Percentiles rank a stretch among this genome's conserved stretches.
These are phyloP conservation scores for Macrobrachium rosenbergii DNA, from an alignment of 1,140 invertebrate genomes.

Conservation along the genomic window DNA sequence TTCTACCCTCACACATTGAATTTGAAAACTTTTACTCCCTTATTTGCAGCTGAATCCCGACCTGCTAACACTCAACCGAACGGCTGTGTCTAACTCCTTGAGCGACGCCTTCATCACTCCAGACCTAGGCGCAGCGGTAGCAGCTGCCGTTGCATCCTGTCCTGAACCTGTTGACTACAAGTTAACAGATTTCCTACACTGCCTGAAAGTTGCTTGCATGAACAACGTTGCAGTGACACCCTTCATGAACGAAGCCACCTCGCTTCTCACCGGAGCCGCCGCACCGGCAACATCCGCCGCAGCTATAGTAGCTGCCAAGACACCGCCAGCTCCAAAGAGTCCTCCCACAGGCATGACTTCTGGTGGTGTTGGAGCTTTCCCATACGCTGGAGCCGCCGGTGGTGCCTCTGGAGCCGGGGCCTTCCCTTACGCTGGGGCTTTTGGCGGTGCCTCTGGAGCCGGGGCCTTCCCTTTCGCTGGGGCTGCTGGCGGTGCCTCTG, in stretches of 20 bases:
- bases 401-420: too few relatives aligned
- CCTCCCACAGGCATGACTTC: too few relatives aligned
- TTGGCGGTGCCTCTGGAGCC: too few relatives aligned
- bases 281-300: neutral
- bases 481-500: too few relatives aligned
- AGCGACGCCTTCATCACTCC: neutral
- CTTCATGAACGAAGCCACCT: neutral
- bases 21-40: neutral
- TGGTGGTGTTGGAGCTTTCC: too few relatives aligned
- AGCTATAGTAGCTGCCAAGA: neutral
- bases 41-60: conserved; percentile 2
- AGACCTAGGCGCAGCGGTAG: conserved; percentile 21
- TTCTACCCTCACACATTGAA: too few relatives aligned
- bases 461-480: too few relatives aligned
- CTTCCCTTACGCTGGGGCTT: too few relatives aligned
- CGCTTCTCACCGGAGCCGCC: neutral
- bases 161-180: conserved; percentile 20
- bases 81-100: neutral
- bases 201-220: conserved; percentile 18
- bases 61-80: conserved; percentile 20
- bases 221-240: neutral
- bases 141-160: neutral
- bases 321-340: neutral
- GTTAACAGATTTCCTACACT: neutral
- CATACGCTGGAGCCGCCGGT: too few relatives aligned